phyloP scores from a whole-genome alignment of 1,140 invertebrate genomes.

The Linepithema humile region DNA sequence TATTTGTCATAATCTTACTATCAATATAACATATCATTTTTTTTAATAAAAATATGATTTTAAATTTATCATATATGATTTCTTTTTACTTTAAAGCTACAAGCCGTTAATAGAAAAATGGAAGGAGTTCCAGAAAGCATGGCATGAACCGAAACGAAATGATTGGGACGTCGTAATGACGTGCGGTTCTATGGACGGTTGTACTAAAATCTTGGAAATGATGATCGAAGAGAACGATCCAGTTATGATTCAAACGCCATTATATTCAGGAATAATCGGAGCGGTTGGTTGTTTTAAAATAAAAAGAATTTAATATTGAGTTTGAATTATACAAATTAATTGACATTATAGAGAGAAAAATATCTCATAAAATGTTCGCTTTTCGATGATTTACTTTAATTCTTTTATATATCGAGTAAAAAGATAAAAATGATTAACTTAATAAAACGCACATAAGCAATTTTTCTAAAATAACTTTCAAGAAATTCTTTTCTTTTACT shows the following conservation, averaged over 20 bases:
- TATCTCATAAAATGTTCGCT: too few relatives aligned
- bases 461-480: neutral
- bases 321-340: too few relatives aligned
- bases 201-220: conserved; percentile 89
- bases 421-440: too few relatives aligned
- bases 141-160: conserved; percentile 86
- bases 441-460: neutral
- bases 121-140: conserved; percentile 86
- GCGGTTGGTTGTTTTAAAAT: conserved; percentile 67
- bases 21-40: too few relatives aligned
- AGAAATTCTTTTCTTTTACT: neutral
- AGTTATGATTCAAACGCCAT: conserved; percentile 87
- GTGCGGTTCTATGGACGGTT: conserved; percentile 90
- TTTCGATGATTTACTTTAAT: too few relatives aligned
- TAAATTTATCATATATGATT: too few relatives aligned
- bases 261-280: conserved; percentile 87
- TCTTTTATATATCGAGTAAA: too few relatives aligned
- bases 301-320: neutral
- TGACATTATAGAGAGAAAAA: too few relatives aligned
- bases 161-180: conserved; percentile 88
- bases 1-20: too few relatives aligned
- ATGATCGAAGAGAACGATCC: conserved; percentile 87
- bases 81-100: conserved; percentile 78
- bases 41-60: too few relatives aligned
- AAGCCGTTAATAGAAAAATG: conserved; percentile 86